A percentile compares a stretch with the other conserved stretches of the same genome.
These are phyloP conservation scores for Albula goreensis DNA, from an alignment of 2,113 vertebrate species.

Conservation along the genomic window DNA sequence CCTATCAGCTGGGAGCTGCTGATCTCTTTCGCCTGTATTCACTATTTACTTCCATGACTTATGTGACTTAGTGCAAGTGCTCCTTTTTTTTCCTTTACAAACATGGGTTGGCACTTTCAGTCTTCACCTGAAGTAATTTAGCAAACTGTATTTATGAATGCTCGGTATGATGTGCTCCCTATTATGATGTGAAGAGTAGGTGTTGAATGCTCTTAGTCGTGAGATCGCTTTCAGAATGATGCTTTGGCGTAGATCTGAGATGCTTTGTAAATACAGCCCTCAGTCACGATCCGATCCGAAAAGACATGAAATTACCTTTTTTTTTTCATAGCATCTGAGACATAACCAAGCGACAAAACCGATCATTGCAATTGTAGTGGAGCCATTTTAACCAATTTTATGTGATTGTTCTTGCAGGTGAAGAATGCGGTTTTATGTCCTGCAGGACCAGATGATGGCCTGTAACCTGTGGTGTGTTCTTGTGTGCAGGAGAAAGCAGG, in stretches of 20 bases:
- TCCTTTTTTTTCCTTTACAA: neutral
- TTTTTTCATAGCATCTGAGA: neutral
- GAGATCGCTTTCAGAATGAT: neutral
- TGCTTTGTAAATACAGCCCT: neutral
- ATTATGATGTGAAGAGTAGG: neutral
- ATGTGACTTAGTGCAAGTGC: neutral
- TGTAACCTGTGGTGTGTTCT: neutral
- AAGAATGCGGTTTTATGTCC: too few relatives aligned
- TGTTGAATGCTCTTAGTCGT: neutral
- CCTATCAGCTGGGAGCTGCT: neutral
- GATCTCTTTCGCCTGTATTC: neutral
- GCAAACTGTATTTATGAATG: neutral
- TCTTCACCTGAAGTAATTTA: neutral
- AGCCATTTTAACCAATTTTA: neutral
- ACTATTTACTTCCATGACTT: neutral
- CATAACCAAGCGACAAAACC: neutral
- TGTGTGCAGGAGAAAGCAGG: neutral
- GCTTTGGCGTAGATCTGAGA: neutral
- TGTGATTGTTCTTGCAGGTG: too few relatives aligned
- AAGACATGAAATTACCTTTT: neutral
- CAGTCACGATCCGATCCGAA: neutral
- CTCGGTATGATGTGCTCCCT: too few relatives aligned
- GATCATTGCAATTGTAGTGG: neutral
- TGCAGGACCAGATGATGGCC: neutral
- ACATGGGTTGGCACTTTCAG: neutral